Percentiles rank a stretch among this genome's conserved stretches.
These are phyloP conservation scores for Exocentrus adspersus DNA, from an alignment of 2,888 invertebrate genomes.

Conservation along the genomic window DNA sequence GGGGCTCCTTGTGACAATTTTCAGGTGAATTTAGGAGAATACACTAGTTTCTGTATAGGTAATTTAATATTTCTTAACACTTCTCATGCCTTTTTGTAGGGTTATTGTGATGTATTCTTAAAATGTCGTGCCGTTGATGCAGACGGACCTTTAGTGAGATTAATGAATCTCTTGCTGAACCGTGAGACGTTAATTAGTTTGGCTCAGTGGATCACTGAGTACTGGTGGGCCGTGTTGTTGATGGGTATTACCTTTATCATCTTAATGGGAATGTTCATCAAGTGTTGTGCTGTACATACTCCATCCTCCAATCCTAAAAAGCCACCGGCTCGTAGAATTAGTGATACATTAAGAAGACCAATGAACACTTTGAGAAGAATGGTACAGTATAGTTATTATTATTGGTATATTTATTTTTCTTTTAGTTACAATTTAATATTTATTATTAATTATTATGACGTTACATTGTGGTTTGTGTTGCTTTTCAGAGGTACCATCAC, in stretches of 20 bases:
- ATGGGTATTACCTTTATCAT: slow-evolving; percentile 92
- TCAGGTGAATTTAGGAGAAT: slow-evolving; percentile 76
- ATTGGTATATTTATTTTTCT: too few species aligned
- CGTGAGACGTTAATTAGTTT: slow-evolving; percentile 87
- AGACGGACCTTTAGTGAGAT: slow-evolving; percentile 94
- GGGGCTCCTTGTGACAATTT: slow-evolving; percentile 99
- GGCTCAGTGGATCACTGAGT: slow-evolving; percentile 93
- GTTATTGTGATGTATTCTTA: slow-evolving; percentile 99
- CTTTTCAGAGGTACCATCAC: slow-evolving; percentile 62
- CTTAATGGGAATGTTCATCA: slow-evolving; percentile 98
- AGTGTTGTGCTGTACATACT: slow-evolving; percentile 99
- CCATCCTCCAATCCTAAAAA: slow-evolving; percentile 99
- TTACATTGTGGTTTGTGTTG: too few species aligned
- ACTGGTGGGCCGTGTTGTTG: slow-evolving; percentile 95
- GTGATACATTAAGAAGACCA: slow-evolving; percentile 89
- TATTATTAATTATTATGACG: not conserved
- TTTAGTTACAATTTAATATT: not conserved
- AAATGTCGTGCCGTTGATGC: slow-evolving; percentile 99
- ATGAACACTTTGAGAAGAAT: slow-evolving; percentile 92
- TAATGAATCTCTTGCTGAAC: slow-evolving; percentile 95
- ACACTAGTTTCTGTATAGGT: too few species aligned
- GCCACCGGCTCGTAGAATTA: slow-evolving; percentile 91
- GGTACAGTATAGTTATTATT: slow-evolving; percentile 68
- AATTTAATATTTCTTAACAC: too few species aligned
- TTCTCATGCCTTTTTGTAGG: slow-evolving; percentile 61